Conservation (phyloP, 2,113 vertebrate genomes). For the Semnornis frantzii region DNA sequence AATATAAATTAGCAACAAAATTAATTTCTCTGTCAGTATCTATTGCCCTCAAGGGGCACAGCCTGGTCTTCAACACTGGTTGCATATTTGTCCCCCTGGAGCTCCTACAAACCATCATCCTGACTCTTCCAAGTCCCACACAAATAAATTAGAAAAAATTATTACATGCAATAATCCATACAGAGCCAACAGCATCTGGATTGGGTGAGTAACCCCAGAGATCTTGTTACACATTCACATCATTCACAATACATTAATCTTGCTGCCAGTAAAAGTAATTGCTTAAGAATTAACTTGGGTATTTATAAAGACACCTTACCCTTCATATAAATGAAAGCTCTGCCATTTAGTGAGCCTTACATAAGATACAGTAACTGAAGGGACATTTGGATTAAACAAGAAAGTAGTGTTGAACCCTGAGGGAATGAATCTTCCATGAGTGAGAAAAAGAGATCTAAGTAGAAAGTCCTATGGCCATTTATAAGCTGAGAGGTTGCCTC, state of each 20-base stretch:
- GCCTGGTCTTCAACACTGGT: neutral
- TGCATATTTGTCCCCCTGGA: neutral
- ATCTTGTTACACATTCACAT: conserved; percentile 2
- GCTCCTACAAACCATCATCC: neutral
- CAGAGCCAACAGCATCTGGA: neutral
- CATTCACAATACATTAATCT: conserved; percentile 25
- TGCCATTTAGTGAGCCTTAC: neutral
- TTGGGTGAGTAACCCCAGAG: neutral
- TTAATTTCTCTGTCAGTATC: neutral
- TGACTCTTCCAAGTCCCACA: neutral
- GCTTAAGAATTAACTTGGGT: conserved; percentile 3
- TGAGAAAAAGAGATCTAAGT: neutral
- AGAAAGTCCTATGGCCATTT: neutral
- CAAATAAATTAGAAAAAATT: conserved; percentile 38
- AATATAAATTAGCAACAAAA: neutral
- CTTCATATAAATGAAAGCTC: neutral
- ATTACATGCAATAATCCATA: neutral
- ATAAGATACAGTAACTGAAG: conserved; percentile 1
- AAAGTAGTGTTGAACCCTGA: neutral
- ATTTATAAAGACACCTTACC: conserved; percentile 18
- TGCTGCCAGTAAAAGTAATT: conserved; percentile 25
- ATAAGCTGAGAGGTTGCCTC: neutral
- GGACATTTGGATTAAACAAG: neutral
- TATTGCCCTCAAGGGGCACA: neutral
- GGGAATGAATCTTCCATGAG: neutral